A percentile compares a stretch with the other conserved stretches of the same genome.
These are phyloP conservation scores for Drosophila prostipennis DNA, from an alignment of 2,888 invertebrate genomes.

Conservation along the genomic window DNA sequence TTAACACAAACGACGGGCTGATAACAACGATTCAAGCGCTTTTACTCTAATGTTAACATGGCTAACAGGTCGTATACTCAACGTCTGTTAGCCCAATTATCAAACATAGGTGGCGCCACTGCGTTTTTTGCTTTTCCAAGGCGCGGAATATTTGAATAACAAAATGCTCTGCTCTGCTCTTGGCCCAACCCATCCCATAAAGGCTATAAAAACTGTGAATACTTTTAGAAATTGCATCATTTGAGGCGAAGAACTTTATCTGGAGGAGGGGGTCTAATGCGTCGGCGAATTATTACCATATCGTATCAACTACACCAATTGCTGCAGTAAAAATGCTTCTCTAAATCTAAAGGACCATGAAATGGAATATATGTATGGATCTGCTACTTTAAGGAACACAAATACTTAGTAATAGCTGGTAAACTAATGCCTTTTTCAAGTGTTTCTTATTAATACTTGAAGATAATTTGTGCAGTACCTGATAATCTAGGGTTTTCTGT, in stretches of 20 bases:
- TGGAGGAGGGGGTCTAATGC: not conserved
- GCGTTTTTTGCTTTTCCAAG: not conserved
- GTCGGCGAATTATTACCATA: not conserved
- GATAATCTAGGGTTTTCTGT: slow-evolving; percentile 2
- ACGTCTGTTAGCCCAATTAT: not conserved
- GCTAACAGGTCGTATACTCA: slow-evolving; percentile 23
- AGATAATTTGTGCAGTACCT: not conserved
- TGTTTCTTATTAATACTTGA: slow-evolving; percentile 1
- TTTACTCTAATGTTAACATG: not conserved
- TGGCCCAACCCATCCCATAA: slow-evolving; percentile 5
- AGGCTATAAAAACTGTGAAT: not conserved
- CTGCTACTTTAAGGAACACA: not conserved
- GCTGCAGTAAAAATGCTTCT: not conserved
- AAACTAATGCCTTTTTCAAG: not conserved
- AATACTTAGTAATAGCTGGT: too few relatives aligned
- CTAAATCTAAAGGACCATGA: not conserved
- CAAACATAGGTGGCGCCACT: slow-evolving; percentile 41
- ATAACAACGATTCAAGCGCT: not conserved
- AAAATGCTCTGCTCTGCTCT: not conserved
- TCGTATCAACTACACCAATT: not conserved
- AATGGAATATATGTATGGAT: not conserved
- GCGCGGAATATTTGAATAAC: slow-evolving; percentile 6
- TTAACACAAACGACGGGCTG: not conserved
- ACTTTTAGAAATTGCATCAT: slow-evolving; percentile 12
- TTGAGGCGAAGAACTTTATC: not conserved